Conservation (phyloP, 2,797 vertebrate species). For the Artibeus lituratus region DNA sequence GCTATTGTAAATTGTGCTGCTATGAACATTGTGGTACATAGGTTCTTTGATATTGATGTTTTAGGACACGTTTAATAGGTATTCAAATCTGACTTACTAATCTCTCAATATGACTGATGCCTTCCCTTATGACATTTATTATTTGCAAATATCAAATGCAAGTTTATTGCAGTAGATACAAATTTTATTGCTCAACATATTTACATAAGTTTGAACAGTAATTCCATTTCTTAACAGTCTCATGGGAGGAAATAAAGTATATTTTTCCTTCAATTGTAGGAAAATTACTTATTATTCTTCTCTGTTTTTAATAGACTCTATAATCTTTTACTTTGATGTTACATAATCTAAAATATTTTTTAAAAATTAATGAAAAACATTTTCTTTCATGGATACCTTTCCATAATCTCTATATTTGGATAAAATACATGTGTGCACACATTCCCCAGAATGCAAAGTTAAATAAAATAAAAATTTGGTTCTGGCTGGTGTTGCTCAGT, state of each 20-base stretch:
- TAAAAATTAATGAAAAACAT: background rate
- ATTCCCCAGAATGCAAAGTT: background rate
- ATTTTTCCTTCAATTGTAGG: background rate
- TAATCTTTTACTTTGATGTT: background rate
- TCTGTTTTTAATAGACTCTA: background rate
- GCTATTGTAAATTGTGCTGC: too few relatives aligned
- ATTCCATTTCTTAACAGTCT: background rate
- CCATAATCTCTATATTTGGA: background rate
- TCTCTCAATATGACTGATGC: background rate
- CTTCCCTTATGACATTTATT: background rate
- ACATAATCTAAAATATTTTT: slow-evolving; percentile 19
- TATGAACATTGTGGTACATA: too few relatives aligned
- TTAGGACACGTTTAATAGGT: background rate
- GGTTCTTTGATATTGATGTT: too few relatives aligned
- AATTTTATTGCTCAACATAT: background rate
- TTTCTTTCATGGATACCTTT: background rate
- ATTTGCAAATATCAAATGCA: slow-evolving; percentile 17
- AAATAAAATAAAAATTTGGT: background rate
- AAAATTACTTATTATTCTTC: background rate
- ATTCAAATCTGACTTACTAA: background rate
- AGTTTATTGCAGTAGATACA: background rate
- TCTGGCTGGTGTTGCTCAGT: too few relatives aligned
- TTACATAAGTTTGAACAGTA: slow-evolving; percentile 35
- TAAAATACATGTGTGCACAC: background rate
- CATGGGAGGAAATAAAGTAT: background rate